phyloP scores from a whole-genome alignment of 35 echinoderm and acorn worm genomes.

The Apostichopus japonicus region DNA sequence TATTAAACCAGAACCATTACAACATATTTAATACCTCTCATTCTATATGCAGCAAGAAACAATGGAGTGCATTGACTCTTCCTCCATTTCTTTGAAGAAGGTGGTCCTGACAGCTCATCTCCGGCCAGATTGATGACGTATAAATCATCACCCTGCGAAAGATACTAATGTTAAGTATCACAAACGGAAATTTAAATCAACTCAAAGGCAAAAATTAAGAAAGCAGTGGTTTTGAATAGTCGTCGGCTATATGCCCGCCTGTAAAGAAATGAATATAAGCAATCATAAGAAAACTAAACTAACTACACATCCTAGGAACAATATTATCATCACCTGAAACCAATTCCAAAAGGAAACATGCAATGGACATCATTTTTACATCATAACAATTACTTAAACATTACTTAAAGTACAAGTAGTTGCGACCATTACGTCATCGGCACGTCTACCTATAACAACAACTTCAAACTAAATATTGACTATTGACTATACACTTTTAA shows the following conservation, averaged over 20 bases:
- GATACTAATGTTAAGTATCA: background rate
- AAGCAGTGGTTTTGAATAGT: no score
- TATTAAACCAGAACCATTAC: no score
- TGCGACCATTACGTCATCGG: no score
- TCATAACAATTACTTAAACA: background rate
- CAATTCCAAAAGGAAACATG: no score
- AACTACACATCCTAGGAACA: no score
- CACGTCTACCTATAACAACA: no score
- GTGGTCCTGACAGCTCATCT: conserved; percentile 65
- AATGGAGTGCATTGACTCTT: conserved; percentile 89
- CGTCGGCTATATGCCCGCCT: no score
- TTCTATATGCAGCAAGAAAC: conserved; percentile 78
- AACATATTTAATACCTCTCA: conserved; percentile 62
- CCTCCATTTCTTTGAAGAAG: conserved; percentile 71
- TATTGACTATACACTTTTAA: background rate
- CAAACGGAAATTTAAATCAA: background rate
- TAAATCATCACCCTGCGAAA: conserved; percentile 69
- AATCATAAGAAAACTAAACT: no score
- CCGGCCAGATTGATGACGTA: conserved; percentile 73
- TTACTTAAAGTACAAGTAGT: conserved; percentile 5
- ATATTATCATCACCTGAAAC: no score
- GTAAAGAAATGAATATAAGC: no score
- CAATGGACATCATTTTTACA: background rate
- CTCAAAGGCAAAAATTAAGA: background rate
- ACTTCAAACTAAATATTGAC: background rate